These are phyloP conservation scores for Drosophila longiperda DNA, from an alignment of 2,888 invertebrate genomes.

Conservation along the genomic window DNA sequence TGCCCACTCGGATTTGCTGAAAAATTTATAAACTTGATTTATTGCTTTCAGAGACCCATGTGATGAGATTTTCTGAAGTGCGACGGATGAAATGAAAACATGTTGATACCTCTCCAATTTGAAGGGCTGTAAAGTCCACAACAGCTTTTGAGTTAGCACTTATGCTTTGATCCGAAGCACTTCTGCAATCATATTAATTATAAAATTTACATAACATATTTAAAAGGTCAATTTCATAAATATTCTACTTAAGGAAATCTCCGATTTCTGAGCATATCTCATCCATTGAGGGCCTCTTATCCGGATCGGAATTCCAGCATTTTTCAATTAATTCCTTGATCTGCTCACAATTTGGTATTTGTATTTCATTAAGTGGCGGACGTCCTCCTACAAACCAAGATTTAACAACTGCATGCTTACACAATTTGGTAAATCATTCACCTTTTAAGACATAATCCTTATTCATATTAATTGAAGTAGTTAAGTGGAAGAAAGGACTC, in stretches of 20 bases:
- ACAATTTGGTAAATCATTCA: not conserved
- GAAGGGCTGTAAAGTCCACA: not conserved
- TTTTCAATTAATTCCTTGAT: not conserved
- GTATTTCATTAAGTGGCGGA: slow-evolving; percentile 2
- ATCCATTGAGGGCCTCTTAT: not conserved
- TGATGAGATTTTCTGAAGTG: too few relatives aligned
- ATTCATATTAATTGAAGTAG: not conserved
- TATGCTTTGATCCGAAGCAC: not conserved
- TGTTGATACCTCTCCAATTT: not conserved
- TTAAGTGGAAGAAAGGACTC: not conserved
- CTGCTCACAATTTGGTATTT: not conserved
- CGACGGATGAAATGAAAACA: too few relatives aligned
- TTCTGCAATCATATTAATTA: not conserved
- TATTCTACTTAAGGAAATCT: not conserved
- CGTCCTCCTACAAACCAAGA: not conserved
- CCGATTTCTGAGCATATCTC: not conserved
- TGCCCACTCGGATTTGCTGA: not conserved
- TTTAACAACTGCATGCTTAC: too few relatives aligned
- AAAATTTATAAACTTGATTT: not conserved
- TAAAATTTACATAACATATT: not conserved
- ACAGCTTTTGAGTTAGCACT: not conserved
- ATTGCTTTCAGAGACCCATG: not conserved
- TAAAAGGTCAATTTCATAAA: not conserved
- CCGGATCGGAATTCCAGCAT: slow-evolving; percentile 5
- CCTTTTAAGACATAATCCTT: not conserved